These are phyloP conservation scores for Sisor rabdophorus DNA, from an alignment of 2,113 vertebrate species.

Conservation along the genomic window DNA sequence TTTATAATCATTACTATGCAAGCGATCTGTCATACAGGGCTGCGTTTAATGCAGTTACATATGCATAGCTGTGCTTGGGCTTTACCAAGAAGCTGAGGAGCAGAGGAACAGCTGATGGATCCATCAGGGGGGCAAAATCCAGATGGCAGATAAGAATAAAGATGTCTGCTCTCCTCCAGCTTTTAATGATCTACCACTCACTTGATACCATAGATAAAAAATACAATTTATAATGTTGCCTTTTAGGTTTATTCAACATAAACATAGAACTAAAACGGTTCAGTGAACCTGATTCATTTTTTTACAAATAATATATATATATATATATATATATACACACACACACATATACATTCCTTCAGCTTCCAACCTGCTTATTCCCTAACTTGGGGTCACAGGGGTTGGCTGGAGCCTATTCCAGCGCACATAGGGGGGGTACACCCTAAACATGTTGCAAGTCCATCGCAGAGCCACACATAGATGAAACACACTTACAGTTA, in stretches of 20 bases:
- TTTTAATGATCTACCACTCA: slow-evolving; percentile 22
- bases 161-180: slow-evolving; percentile 4
- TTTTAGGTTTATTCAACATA: background rate
- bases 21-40: background rate
- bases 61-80: background rate
- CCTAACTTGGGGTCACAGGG: too few species aligned
- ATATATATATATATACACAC: too few species aligned
- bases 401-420: too few species aligned
- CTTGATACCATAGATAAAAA: slow-evolving; percentile 7
- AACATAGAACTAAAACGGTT: too few species aligned
- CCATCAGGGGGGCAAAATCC: slow-evolving; percentile 30
- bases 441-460: too few species aligned
- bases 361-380: too few species aligned
- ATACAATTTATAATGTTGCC: background rate
- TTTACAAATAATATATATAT: background rate
- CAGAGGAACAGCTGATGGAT: slow-evolving; percentile 28
- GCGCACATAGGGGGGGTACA: too few species aligned
- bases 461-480: too few species aligned
- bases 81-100: background rate
- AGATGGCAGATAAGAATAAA: slow-evolving; percentile 30
- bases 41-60: background rate
- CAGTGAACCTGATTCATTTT: background rate
- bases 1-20: slow-evolving; percentile 3
- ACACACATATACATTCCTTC: too few species aligned
- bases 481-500: too few species aligned